Evolutionary conservation across 2,113 vertebrate genomes (phyloP).

Genomic region (Ictalurus punctatus): DNA sequence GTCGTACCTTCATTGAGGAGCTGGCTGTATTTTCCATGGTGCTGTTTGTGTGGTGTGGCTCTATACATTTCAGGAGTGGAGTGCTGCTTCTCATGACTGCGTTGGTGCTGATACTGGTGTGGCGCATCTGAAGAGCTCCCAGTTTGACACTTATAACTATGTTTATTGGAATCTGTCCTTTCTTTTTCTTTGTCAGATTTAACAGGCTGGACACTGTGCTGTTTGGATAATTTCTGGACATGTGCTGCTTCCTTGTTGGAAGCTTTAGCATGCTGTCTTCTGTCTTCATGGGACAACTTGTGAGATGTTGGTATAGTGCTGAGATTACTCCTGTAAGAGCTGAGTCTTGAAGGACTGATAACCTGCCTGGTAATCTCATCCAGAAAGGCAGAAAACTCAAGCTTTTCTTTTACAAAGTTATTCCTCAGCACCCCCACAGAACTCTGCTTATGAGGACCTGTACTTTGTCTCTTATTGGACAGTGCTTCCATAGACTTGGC

Average conservation of each 20-base stretch:
- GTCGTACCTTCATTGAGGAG: constrained; percentile 64
- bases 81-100: constrained; percentile 11
- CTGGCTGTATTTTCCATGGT: constrained; percentile 38
- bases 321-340: constrained; percentile 63
- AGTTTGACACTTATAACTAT: neutral
- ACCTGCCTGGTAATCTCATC: constrained; percentile 80
- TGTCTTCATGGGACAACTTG: constrained; percentile 26
- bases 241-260: constrained; percentile 38
- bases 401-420: constrained; percentile 69
- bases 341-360: constrained; percentile 74
- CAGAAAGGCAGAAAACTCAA: constrained; percentile 80
- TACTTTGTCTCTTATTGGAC: constrained; percentile 59
- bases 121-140: neutral
- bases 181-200: constrained; percentile 1
- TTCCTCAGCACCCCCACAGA: constrained; percentile 49
- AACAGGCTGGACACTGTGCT: neutral
- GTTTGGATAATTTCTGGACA: constrained; percentile 12
- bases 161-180: constrained; percentile 31
- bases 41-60: constrained; percentile 49
- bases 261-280: constrained; percentile 21
- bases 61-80: constrained; percentile 51
- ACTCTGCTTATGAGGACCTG: constrained; percentile 48
- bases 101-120: neutral
- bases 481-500: constrained; percentile 78
- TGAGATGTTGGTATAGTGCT: neutral